Evolutionary conservation across 1,140 invertebrate genomes (phyloP).

Genomic region (Myzus persicae): DNA sequence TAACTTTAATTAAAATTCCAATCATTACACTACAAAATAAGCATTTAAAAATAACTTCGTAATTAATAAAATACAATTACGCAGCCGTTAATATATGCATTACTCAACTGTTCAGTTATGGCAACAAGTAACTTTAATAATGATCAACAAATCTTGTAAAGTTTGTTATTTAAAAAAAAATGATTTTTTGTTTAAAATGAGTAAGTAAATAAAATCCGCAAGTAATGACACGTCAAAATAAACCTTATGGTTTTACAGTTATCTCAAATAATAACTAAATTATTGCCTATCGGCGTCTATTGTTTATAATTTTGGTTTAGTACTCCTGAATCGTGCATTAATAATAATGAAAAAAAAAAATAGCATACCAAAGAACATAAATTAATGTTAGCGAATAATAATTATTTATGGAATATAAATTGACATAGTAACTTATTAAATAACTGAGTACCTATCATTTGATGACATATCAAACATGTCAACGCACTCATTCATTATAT

Average conservation of each 20-base stretch:
- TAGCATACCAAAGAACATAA: not conserved
- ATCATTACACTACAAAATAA: not conserved
- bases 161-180: not conserved
- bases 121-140: not conserved
- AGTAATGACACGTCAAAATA: not conserved
- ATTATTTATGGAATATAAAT: not conserved
- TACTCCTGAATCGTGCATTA: not conserved
- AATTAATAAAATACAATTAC: not conserved
- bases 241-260: not conserved
- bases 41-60: not conserved
- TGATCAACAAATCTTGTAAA: not conserved
- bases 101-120: not conserved
- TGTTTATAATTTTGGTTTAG: not conserved
- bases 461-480: not conserved
- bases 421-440: not conserved
- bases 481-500: not conserved
- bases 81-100: not conserved
- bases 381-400: not conserved
- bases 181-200: not conserved
- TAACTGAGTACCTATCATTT: not conserved
- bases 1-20: not conserved
- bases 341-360: not conserved
- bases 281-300: not conserved
- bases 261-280: not conserved
- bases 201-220: not conserved